These are phyloP conservation scores for Gavialis gangeticus DNA, from an alignment of 2,113 vertebrate species.

Conservation along the genomic window DNA sequence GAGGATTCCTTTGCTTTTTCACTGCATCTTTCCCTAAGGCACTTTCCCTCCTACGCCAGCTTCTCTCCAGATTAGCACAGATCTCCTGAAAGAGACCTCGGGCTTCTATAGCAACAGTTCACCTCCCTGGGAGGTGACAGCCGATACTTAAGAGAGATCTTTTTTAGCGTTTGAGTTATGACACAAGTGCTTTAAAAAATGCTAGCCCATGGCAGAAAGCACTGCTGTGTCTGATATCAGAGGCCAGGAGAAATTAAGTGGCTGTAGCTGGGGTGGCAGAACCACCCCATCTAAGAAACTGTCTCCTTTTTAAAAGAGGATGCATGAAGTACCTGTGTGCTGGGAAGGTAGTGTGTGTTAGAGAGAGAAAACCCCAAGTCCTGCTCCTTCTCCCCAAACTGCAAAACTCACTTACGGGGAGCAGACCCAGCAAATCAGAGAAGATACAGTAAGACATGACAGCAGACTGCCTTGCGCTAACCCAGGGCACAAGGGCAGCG, in stretches of 20 bases:
- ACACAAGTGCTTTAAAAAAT: background rate
- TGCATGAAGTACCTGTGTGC: rapidly evolving
- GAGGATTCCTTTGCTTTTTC: constrained; percentile 39
- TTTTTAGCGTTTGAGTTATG: constrained; percentile 45
- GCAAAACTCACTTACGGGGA: constrained; percentile 40
- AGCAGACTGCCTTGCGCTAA: background rate
- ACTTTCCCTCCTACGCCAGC: constrained; percentile 53
- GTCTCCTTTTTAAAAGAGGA: background rate
- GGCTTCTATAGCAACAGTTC: constrained; percentile 71
- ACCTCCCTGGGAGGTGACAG: constrained; percentile 52
- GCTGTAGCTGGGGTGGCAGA: constrained; percentile 5
- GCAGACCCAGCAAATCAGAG: constrained; percentile 17
- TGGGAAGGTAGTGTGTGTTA: background rate
- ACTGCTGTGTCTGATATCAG: background rate
- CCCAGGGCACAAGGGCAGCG: background rate
- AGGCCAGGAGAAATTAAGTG: background rate
- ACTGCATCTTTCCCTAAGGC: constrained; percentile 66
- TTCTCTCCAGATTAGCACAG: constrained; percentile 41
- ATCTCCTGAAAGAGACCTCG: constrained; percentile 40
- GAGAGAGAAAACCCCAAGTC: constrained; percentile 51
- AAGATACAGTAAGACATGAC: background rate
- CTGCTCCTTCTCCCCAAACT: constrained; percentile 6
- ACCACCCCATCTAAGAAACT: background rate
- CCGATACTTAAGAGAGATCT: constrained; percentile 9
- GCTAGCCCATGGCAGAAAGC: background rate